These are phyloP conservation scores for Cryptomyrus ogoouensis DNA, from an alignment of 2,113 vertebrate species.

Conservation along the genomic window DNA sequence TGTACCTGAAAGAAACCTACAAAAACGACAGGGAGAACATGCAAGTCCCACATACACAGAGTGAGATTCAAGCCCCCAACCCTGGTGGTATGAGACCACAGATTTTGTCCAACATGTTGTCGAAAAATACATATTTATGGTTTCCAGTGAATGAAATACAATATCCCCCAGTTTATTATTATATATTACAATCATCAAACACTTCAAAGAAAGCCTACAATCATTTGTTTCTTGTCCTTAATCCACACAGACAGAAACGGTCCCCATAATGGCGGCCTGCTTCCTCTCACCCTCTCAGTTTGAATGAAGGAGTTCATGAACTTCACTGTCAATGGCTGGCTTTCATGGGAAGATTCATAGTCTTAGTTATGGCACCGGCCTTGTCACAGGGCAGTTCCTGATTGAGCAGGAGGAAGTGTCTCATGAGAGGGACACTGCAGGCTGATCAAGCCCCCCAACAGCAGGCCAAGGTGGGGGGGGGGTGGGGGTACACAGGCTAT, in stretches of 20 bases:
- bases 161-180: neutral
- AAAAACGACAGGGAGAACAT: neutral
- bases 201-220: neutral
- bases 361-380: neutral
- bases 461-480: neutral
- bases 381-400: neutral
- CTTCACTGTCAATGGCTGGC: neutral
- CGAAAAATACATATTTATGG: neutral
- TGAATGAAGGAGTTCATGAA: neutral
- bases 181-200: constrained; percentile 5
- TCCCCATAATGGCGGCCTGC: neutral
- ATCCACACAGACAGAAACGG: neutral
- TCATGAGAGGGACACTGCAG: neutral
- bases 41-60: neutral
- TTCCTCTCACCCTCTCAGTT: neutral
- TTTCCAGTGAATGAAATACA: neutral
- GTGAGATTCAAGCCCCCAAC: neutral
- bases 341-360: neutral
- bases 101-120: neutral
- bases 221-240: neutral
- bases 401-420: neutral
- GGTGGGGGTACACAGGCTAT: neutral
- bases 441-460: neutral
- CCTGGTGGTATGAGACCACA: neutral
- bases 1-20: neutral